phyloP scores from a whole-genome alignment of 2,797 vertebrate species.

The Echeneis naucrates region DNA sequence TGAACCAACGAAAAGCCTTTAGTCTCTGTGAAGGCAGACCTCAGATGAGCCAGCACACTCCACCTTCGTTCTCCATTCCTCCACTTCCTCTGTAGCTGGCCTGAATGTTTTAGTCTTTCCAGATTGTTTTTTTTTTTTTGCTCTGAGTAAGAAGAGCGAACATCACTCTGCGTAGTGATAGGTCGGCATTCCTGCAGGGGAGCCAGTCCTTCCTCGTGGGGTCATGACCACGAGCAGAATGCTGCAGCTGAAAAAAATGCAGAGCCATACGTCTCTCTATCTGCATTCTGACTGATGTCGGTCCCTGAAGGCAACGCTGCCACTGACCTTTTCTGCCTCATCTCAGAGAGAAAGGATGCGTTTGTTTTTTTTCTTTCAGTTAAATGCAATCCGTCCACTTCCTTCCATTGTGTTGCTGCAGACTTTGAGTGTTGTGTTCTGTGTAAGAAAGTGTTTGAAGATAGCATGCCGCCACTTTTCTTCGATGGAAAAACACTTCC shows the following conservation, averaged over 20 bases:
- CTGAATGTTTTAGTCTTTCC: slow-evolving; percentile 1
- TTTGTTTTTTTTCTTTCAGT: no score
- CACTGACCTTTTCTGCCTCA: slow-evolving; percentile 10
- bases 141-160: slow-evolving; percentile 2
- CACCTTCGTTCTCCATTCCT: slow-evolving; percentile 7
- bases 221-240: slow-evolving; percentile 56
- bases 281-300: slow-evolving; percentile 50
- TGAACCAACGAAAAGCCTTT: slow-evolving; percentile 8
- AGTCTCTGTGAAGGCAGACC: slow-evolving; percentile 15
- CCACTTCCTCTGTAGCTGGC: slow-evolving; percentile 10
- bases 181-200: slow-evolving; percentile 50
- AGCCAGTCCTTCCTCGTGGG: slow-evolving; percentile 18
- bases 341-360: slow-evolving; percentile 44
- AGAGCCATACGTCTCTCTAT: slow-evolving; percentile 12
- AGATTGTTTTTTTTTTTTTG: slow-evolving; percentile 4
- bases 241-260: slow-evolving; percentile 37
- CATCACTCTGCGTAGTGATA: slow-evolving; percentile 28
- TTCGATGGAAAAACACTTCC: slow-evolving; percentile 12
- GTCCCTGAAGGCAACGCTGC: slow-evolving; percentile 16
- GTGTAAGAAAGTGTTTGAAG: slow-evolving; percentile 29
- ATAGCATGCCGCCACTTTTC: slow-evolving; percentile 17
- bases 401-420: slow-evolving; percentile 68
- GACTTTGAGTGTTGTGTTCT: slow-evolving; percentile 17
- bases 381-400: slow-evolving; percentile 54
- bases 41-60: not conserved